phyloP scores from a whole-genome alignment of 2,113 vertebrate species.

The Cranoglanis bouderius region DNA sequence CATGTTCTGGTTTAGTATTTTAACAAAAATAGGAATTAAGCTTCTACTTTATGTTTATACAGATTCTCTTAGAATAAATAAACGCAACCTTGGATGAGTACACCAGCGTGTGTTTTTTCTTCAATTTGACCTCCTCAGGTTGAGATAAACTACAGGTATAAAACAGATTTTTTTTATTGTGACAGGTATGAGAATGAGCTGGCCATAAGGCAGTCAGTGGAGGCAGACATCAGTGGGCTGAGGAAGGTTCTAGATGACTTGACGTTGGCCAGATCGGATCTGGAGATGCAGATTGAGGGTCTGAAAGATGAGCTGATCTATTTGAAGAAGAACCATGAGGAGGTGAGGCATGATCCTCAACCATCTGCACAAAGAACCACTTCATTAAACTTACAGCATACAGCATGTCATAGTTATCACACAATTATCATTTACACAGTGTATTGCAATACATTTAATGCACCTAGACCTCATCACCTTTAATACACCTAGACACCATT shows the following conservation, averaged over 20 bases:
- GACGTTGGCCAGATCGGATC: conserved; percentile 67
- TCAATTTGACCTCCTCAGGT: neutral
- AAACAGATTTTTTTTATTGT: neutral
- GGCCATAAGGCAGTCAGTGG: conserved; percentile 76
- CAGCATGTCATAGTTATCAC: neutral
- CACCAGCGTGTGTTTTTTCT: neutral
- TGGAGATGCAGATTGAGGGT: conserved; percentile 75
- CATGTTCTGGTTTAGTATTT: neutral
- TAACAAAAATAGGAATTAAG: neutral
- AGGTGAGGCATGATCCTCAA: conserved; percentile 62
- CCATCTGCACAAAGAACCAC: neutral
- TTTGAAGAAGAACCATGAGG: conserved; percentile 78
- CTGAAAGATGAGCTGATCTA: conserved; percentile 78
- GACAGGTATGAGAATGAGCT: conserved; percentile 74
- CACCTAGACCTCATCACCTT: neutral
- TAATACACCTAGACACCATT: neutral
- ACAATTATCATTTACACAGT: neutral
- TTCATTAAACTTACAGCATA: neutral
- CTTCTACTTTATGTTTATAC: neutral
- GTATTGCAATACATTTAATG: neutral
- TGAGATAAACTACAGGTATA: neutral
- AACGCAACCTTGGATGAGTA: neutral
- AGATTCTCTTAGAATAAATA: neutral
- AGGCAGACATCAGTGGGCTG: conserved; percentile 78
- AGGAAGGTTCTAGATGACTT: conserved; percentile 72